Base-by-base conservation (phyloP, 2,888 invertebrate genomes). In the Spisula subtruncata region DNA sequence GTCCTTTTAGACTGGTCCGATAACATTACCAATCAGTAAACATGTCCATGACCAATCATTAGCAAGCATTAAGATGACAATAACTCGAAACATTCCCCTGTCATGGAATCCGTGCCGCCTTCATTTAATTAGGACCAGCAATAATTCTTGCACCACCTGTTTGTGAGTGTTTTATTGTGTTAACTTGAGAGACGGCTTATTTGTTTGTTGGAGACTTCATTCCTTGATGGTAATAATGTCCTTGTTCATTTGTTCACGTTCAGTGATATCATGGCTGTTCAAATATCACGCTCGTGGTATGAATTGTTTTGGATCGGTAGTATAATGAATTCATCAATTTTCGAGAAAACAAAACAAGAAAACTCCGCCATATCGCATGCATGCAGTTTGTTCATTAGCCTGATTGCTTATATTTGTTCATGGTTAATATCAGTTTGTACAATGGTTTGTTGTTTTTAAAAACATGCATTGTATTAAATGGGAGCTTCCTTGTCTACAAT, bases 91-190 rank as follows among this genome's bases (percentile, higher is more conserved):
- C 12, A 51, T 51, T 51, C 4, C 51, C 14, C 51, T 16, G 51
- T 12, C 51, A 16, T 1, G 14, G 14, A 51, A 8, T 51, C 16
- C 12, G 1, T 51, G 51, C 51, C 25, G 25, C 25, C 60, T n/a
- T n/a, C n/a, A n/a, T n/a, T n/a, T 66, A 66, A 66, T 66, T 66
- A 66, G 60, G 51, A 25, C 25, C n/a, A 66, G 60, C 25, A 66
- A 66, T 66, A 66, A 25, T 25, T 6, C 25, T 10, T 25, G 8
- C 25, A 25, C 60, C 60, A 66, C 60, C 60, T 66, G 60, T 66
- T 66, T 66, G 0, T n/a, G 10, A 25, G 60, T 66, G 60, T 66
- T 66, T 66, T 66, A 66, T n/a, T 25, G 60, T 25, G 60, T 25
- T 25, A 66, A 66, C 25, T 66, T 25, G 60, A 66, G 5, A 66